phyloP scores from a whole-genome alignment of 2,113 vertebrate species.

The Pao palembangensis region DNA sequence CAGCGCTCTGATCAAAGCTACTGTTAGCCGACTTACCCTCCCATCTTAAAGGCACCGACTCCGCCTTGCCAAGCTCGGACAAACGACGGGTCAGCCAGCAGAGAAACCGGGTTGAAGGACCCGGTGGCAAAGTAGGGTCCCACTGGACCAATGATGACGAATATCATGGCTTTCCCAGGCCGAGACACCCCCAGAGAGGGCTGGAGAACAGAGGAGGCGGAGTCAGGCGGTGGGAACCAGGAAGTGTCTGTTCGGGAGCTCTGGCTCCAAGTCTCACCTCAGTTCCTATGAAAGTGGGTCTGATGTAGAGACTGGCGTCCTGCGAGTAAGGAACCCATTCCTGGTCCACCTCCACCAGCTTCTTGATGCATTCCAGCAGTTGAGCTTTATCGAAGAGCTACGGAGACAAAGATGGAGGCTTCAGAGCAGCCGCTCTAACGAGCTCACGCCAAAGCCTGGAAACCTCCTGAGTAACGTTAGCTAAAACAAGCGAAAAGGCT shows the following conservation, averaged over 20 bases:
- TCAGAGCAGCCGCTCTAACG: too few species aligned
- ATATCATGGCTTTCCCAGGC: slow-evolving; percentile 75
- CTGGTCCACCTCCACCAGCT: slow-evolving; percentile 82
- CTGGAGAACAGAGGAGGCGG: slow-evolving; percentile 53
- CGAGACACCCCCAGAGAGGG: slow-evolving; percentile 80
- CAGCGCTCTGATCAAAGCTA: background rate
- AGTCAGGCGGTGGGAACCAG: background rate
- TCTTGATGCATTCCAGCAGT: slow-evolving; percentile 81
- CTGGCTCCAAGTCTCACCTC: slow-evolving; percentile 71
- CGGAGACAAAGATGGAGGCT: background rate
- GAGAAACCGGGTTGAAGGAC: slow-evolving; percentile 78
- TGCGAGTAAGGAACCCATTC: slow-evolving; percentile 83
- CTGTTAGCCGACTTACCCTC: slow-evolving; percentile 76
- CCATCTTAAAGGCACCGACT: slow-evolving; percentile 83
- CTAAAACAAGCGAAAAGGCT: too few species aligned
- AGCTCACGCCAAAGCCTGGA: too few species aligned
- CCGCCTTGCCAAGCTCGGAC: slow-evolving; percentile 85
- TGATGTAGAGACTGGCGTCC: slow-evolving; percentile 84
- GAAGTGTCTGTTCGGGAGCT: background rate
- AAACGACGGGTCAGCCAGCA: slow-evolving; percentile 82
- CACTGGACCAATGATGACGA: slow-evolving; percentile 82
- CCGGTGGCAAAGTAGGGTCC: slow-evolving; percentile 85
- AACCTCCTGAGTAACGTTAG: too few species aligned
- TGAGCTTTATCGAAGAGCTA: slow-evolving; percentile 82
- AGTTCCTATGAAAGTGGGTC: slow-evolving; percentile 82